Conservation (phyloP, 2,797 vertebrate genomes). For the Perdix hodgsoniae region DNA sequence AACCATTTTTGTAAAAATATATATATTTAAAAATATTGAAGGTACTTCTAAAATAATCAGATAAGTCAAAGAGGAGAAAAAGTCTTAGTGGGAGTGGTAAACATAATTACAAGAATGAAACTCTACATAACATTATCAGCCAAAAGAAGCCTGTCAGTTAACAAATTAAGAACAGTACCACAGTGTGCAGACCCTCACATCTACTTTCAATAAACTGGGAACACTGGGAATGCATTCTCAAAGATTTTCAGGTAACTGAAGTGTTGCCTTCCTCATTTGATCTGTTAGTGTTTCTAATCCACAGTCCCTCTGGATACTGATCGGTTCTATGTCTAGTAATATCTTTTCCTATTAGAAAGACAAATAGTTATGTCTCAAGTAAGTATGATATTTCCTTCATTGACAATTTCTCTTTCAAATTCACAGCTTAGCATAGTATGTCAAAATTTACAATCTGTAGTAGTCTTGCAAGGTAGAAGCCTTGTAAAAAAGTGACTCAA, state of each 20-base stretch:
- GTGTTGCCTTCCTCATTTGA: neutral
- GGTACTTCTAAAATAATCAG: neutral
- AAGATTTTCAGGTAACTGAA: neutral
- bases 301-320: neutral
- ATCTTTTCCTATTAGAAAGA: neutral
- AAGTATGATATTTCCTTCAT: neutral
- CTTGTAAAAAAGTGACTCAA: neutral
- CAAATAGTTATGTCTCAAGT: neutral
- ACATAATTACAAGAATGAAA: neutral
- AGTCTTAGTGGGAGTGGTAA: rapidly evolving
- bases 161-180: neutral
- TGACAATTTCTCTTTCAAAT: neutral
- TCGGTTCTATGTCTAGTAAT: neutral
- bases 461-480: neutral
- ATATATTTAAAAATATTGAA: neutral
- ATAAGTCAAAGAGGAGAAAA: neutral
- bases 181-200: neutral
- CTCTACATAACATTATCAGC: neutral
- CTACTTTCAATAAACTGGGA: neutral
- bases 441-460: neutral
- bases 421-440: neutral
- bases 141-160: neutral
- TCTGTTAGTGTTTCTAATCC: neutral
- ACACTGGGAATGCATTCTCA: neutral
- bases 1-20: neutral